A percentile compares a stretch with the other conserved stretches of the same genome.
These are phyloP conservation scores for Ahaetulla prasina DNA, from an alignment of 2,113 vertebrate species.

Conservation along the genomic window DNA sequence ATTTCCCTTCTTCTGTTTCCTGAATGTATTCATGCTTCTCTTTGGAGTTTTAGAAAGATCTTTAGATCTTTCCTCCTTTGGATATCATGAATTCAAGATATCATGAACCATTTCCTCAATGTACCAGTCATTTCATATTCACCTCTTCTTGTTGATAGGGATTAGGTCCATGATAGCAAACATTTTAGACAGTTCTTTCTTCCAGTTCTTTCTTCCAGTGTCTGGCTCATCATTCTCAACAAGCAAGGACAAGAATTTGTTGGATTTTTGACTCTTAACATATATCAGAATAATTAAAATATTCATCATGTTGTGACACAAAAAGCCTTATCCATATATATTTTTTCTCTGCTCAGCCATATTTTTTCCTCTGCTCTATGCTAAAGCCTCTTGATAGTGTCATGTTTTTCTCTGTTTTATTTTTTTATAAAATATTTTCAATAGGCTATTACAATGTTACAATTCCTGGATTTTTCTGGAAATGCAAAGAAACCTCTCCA, in stretches of 20 bases:
- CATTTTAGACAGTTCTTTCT: background rate
- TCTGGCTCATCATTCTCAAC: background rate
- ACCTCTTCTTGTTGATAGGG: background rate
- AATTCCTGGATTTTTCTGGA: background rate
- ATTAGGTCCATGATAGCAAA: background rate
- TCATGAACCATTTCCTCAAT: background rate
- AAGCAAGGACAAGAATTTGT: background rate
- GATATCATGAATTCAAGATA: background rate
- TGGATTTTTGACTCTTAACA: background rate
- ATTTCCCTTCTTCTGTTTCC: background rate
- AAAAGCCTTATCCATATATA: background rate
- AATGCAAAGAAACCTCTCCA: background rate
- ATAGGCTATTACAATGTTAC: background rate
- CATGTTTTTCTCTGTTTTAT: background rate
- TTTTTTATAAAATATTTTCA: background rate
- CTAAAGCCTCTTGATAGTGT: background rate
- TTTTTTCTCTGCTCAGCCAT: background rate
- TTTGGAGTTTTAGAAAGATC: background rate
- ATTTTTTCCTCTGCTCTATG: background rate
- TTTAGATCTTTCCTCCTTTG: background rate
- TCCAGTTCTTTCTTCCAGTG: background rate
- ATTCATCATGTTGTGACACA: background rate
- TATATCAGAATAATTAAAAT: background rate
- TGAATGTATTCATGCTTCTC: background rate
- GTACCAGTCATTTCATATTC: background rate